Percentiles rank a stretch among this genome's conserved stretches.
phyloP scores from a whole-genome alignment of 2,797 vertebrate genomes.

The Apogon talboti region DNA sequence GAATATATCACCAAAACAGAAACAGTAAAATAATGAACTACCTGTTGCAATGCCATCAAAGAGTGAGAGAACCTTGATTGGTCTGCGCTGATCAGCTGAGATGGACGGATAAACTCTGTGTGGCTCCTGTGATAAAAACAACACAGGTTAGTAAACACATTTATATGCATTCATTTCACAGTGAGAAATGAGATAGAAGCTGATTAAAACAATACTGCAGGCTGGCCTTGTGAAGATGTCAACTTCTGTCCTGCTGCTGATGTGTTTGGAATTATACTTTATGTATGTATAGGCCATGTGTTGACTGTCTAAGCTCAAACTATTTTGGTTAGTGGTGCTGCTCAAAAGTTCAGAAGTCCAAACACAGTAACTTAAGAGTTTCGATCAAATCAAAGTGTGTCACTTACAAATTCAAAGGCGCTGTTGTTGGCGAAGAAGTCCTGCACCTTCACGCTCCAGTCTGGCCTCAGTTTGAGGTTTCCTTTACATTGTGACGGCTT shows the following conservation, averaged over 20 bases:
- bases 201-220: no score
- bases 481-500: slow-evolving; percentile 83
- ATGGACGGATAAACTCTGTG: slow-evolving; percentile 93
- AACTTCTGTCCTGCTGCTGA: not conserved
- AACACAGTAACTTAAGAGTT: not conserved
- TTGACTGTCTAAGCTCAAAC: no score
- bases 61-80: slow-evolving; percentile 91
- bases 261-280: no score
- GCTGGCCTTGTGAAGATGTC: not conserved
- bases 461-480: slow-evolving; percentile 85
- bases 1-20: no score
- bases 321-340: no score
- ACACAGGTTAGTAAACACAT: not conserved
- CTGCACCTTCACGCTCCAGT: slow-evolving; percentile 91
- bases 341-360: no score
- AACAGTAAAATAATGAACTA: slow-evolving; percentile 55
- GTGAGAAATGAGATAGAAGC: no score
- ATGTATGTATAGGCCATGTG: no score
- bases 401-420: slow-evolving; percentile 91
- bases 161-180: no score
- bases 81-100: slow-evolving; percentile 85
- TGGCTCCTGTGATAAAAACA: slow-evolving; percentile 82
- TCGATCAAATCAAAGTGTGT: not conserved
- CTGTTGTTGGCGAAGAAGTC: slow-evolving; percentile 92
- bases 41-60: slow-evolving; percentile 96